Conservation (phyloP, 2,888 invertebrate genomes). For the Diloba caeruleocephala region DNA sequence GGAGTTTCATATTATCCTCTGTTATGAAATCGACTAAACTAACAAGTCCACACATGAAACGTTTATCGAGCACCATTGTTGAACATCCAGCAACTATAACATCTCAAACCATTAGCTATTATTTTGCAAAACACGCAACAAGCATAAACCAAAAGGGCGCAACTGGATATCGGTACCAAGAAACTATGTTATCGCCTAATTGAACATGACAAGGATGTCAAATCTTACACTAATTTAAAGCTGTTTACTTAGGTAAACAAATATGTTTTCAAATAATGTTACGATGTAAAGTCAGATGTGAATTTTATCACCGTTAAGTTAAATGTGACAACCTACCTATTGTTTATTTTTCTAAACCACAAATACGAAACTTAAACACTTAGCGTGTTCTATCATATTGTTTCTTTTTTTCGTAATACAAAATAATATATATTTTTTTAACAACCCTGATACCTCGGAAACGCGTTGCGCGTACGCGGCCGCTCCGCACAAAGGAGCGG, state of each 20-base stretch:
- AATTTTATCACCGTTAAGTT: not conserved
- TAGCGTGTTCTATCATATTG: too few relatives aligned
- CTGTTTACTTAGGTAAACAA: conserved; percentile 16
- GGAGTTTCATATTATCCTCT: too few relatives aligned
- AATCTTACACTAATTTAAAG: conserved; percentile 4
- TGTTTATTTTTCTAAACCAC: too few relatives aligned
- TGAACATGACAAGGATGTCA: conserved; percentile 27
- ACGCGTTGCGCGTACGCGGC: conserved; percentile 51
- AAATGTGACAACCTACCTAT: not conserved
- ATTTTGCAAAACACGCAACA: conserved; percentile 52
- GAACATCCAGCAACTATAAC: conserved; percentile 1
- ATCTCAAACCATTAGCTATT: conserved; percentile 1
- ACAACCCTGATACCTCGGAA: conserved; percentile 56
- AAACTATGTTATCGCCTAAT: conserved; percentile 31
- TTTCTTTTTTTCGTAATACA: not conserved
- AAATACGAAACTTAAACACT: too few relatives aligned
- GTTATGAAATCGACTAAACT: too few relatives aligned
- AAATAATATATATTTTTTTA: conserved; percentile 6
- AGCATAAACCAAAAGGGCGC: conserved; percentile 46
- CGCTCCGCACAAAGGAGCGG: conserved; percentile 66
- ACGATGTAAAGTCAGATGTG: not conserved
- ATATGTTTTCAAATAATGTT: not conserved
- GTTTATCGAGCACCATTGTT: not conserved
- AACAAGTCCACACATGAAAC: conserved; percentile 4
- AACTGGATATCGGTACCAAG: conserved; percentile 39